Percentiles rank a stretch among this genome's conserved stretches.
Conservation (phyloP, 1,140 invertebrate genomes). For the Drosophila pruinosa region DNA sequence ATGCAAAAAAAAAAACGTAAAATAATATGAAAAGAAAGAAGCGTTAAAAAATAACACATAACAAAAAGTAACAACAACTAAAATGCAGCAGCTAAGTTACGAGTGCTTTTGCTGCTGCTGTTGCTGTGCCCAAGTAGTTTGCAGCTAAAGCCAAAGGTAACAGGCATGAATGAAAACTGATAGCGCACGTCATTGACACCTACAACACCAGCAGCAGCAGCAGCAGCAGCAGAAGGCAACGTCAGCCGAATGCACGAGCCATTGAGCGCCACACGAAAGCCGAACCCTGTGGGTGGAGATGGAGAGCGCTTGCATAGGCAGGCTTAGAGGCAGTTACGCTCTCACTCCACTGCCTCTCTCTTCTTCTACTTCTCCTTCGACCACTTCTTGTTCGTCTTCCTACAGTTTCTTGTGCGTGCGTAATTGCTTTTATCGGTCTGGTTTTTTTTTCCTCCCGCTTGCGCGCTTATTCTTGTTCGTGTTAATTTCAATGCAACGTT, state of each 20-base stretch:
- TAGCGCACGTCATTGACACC: constrained; percentile 80
- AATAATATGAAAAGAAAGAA: background rate
- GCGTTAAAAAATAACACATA: constrained; percentile 3
- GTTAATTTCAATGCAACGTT: constrained; percentile 43
- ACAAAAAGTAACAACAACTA: constrained; percentile 15
- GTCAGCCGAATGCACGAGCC: constrained; percentile 29
- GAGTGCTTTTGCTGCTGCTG: constrained; percentile 8
- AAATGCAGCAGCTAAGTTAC: constrained; percentile 20
- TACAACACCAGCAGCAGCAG: constrained; percentile 32
- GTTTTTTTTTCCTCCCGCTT: background rate
- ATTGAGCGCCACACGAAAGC: constrained; percentile 14
- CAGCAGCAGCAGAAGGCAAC: constrained; percentile 14
- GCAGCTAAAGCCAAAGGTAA: constrained; percentile 33
- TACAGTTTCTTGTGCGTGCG: constrained; percentile 53
- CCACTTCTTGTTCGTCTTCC: background rate
- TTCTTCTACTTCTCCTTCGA: background rate
- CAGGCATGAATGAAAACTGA: constrained; percentile 75
- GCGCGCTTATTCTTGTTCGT: constrained; percentile 14
- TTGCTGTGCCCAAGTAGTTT: constrained; percentile 25
- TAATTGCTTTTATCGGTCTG: constrained; percentile 60
- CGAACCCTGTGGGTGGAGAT: constrained; percentile 10
- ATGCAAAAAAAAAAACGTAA: constrained; percentile 38
- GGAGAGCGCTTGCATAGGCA: background rate
- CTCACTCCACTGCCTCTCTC: background rate
- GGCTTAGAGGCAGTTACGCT: background rate